These are phyloP conservation scores for Diabrotica virgifera DNA, from an alignment of 1,140 invertebrate genomes.

Conservation along the genomic window DNA sequence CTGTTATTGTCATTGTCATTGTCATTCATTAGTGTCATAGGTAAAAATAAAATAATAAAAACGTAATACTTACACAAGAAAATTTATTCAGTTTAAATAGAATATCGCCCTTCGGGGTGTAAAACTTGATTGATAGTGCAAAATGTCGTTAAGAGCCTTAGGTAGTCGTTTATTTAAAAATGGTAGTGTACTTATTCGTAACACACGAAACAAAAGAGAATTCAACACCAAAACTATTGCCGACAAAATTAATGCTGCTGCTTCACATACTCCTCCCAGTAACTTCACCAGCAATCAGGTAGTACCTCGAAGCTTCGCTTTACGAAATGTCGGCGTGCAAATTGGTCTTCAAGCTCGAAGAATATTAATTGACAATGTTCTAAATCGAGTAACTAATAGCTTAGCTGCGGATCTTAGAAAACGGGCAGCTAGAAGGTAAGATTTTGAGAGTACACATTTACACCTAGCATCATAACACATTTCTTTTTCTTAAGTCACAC, in stretches of 20 bases:
- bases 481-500: too few relatives aligned
- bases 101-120: constrained; percentile 8
- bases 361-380: constrained; percentile 66
- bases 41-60: too few relatives aligned
- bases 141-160: constrained; percentile 45
- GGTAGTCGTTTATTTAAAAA: constrained; percentile 43
- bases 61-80: too few relatives aligned
- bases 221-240: constrained; percentile 40
- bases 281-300: constrained; percentile 33
- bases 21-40: too few relatives aligned
- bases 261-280: constrained; percentile 40
- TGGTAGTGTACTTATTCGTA: constrained; percentile 42
- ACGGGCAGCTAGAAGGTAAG: constrained; percentile 55
- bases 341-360: constrained; percentile 58
- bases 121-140: constrained; percentile 12
- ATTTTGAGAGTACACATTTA: constrained; percentile 4
- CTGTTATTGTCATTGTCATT: too few relatives aligned
- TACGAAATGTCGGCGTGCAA: constrained; percentile 53
- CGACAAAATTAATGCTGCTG: constrained; percentile 37
- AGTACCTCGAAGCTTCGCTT: constrained; percentile 40
- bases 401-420: constrained; percentile 61
- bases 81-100: too few relatives aligned
- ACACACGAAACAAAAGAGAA: constrained; percentile 38
- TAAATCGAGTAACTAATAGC: constrained; percentile 65
- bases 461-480: too few relatives aligned